These are phyloP conservation scores for Thinocorus orbignyianus DNA, from an alignment of 2,113 vertebrate genomes.

Conservation along the genomic window DNA sequence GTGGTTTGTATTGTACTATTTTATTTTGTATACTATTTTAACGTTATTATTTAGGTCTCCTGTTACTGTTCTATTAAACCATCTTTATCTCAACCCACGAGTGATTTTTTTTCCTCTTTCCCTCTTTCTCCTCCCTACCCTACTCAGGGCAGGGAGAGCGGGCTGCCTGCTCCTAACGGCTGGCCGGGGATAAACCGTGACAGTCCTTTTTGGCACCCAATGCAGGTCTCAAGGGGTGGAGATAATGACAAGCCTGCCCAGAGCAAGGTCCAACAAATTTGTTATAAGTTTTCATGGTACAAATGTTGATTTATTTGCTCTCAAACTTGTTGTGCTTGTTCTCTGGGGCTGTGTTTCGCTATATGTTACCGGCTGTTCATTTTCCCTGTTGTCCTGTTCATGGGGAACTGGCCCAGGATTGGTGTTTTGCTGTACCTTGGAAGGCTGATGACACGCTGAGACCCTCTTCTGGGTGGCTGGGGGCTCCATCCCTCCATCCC, in stretches of 20 bases:
- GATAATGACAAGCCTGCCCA: not conserved
- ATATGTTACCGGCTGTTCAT: not conserved
- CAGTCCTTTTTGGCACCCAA: not conserved
- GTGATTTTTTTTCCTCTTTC: not conserved
- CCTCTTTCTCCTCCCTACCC: not conserved
- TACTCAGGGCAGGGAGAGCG: not conserved
- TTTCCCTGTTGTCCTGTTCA: not conserved
- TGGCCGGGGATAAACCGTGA: not conserved
- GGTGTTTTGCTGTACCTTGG: not conserved
- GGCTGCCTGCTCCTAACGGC: not conserved
- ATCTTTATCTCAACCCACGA: not conserved
- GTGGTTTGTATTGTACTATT: not conserved
- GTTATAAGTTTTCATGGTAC: not conserved
- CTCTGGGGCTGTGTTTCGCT: not conserved
- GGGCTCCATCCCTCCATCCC: not conserved
- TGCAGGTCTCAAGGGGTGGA: not conserved
- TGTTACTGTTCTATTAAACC: not conserved
- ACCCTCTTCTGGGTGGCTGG: not conserved
- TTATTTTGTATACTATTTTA: not conserved
- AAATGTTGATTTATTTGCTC: not conserved
- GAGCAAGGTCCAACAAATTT: not conserved
- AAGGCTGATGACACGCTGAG: not conserved
- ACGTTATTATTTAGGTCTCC: not conserved
- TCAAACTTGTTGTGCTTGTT: not conserved
- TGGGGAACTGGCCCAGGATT: not conserved